Base-by-base conservation (phyloP, 2,797 vertebrate species). In the Neostethus bicornis region DNA sequence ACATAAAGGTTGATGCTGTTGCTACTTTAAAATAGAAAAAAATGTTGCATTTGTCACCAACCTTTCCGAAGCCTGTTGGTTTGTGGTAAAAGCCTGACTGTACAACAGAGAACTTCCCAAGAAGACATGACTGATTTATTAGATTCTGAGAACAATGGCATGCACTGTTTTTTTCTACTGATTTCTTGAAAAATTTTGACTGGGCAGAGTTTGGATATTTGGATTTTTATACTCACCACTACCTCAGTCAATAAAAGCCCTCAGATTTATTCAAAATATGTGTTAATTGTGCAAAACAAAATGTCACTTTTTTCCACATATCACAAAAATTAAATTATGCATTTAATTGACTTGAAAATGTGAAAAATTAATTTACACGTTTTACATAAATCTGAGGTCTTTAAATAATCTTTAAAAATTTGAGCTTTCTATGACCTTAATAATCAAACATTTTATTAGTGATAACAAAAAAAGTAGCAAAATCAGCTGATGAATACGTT, bases 181-280 rank as follows among this genome's bases (percentile, higher is more conserved):
- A 20, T n/a, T 28, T 61, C 93, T 90, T 94, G 93, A 92, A 90
- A 88, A 87, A 72, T 84, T 44, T 87, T 77, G 83, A 67, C 89
- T 90, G 84, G 90, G 85, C 90, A 90, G 90, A 90, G 46, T 89
- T 90, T 87, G 85, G 88, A 86, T 88, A 53, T 85, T n/a, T 87
- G 87, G 75, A 91, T 89, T 93, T 89, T 88, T 83, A 90, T 95
- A 98, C 96, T 95, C 95, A 98, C 96, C 96, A 66, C 73, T 81
- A 77, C 71, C 72, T 72, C 79, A 66, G 64, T 70, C 90, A 94
- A 89, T 44, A 70, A 87, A 87, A 92, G 92, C 91, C 92, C 91
- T 93, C 93, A 93, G 89, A 92, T 92, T 93, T 92, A 93, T 89
- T 70, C 52, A 8, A 44, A 75, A 87, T n/a, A n/a, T 80, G 17